phyloP scores from a whole-genome alignment of 2,797 vertebrate species.

The Diplodus sargus region DNA sequence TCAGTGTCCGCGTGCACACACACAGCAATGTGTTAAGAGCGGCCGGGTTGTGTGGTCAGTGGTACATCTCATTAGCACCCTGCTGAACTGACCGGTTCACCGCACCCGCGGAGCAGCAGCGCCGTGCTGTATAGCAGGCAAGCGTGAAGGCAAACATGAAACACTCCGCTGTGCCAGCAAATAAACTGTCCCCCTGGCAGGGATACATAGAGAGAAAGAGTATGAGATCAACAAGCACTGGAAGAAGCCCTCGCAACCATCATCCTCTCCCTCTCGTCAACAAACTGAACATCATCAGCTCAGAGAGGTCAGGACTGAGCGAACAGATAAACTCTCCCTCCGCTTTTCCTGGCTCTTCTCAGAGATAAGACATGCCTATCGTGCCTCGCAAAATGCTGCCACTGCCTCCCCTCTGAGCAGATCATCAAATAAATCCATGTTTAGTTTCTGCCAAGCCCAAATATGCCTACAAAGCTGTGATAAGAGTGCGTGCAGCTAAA shows the following conservation, averaged over 20 bases:
- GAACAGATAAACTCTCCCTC: constrained; percentile 72
- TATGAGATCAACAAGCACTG: constrained; percentile 33
- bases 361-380: constrained; percentile 76
- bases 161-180: constrained; percentile 49
- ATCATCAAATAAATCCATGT: constrained; percentile 74
- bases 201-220: constrained; percentile 14
- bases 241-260: constrained; percentile 36
- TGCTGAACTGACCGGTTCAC: constrained; percentile 51
- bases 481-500: constrained; percentile 72
- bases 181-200: constrained; percentile 44
- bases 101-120: constrained; percentile 40
- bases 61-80: constrained; percentile 70
- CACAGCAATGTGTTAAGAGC: constrained; percentile 53
- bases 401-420: constrained; percentile 23
- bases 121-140: constrained; percentile 46
- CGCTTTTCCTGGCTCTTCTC: constrained; percentile 32
- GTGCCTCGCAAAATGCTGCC: constrained; percentile 53
- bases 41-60: constrained; percentile 60
- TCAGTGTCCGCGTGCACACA: constrained; percentile 49
- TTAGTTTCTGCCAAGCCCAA: constrained; percentile 69
- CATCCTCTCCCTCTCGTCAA: constrained; percentile 46
- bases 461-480: constrained; percentile 78
- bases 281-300: constrained; percentile 53
- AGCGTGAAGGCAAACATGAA: constrained; percentile 61
- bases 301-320: constrained; percentile 55